A percentile compares a stretch with the other conserved stretches of the same genome.
These are phyloP conservation scores for Habrosyne pyritoides DNA, from an alignment of 2,888 invertebrate genomes.

Conservation along the genomic window DNA sequence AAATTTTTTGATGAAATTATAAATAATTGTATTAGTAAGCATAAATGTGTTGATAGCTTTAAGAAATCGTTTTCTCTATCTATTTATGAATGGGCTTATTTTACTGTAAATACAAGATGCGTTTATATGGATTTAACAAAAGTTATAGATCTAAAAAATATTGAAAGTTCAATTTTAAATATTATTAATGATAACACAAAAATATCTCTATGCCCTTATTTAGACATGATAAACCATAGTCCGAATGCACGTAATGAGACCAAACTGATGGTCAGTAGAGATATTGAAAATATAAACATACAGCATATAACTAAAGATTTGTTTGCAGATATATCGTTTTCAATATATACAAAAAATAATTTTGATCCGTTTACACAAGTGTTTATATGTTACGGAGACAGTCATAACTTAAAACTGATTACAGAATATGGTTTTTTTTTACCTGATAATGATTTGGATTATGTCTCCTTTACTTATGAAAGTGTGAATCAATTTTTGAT, in stretches of 20 bases:
- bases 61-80: slow-evolving; percentile 75
- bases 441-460: slow-evolving; percentile 87
- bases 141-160: slow-evolving; percentile 68
- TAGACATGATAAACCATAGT: slow-evolving; percentile 96
- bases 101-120: slow-evolving; percentile 92
- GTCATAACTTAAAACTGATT: slow-evolving; percentile 91
- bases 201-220: slow-evolving; percentile 92
- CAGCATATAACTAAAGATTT: slow-evolving; percentile 53
- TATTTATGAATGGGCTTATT: slow-evolving; percentile 91
- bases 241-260: slow-evolving; percentile 83
- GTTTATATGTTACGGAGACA: slow-evolving; percentile 94
- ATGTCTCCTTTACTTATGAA: slow-evolving; percentile 83
- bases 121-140: slow-evolving; percentile 87
- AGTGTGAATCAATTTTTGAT: slow-evolving; percentile 76
- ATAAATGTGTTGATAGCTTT: slow-evolving; percentile 66
- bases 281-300: slow-evolving; percentile 56
- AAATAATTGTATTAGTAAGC: slow-evolving; percentile 52
- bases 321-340: slow-evolving; percentile 71
- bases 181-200: slow-evolving; percentile 84
- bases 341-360: slow-evolving; percentile 74
- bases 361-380: slow-evolving; percentile 88
- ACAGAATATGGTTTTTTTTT: slow-evolving; percentile 94
- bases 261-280: slow-evolving; percentile 61
- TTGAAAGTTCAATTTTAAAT: slow-evolving; percentile 61
- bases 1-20: slow-evolving; percentile 74